Evolutionary conservation across 2,888 invertebrate species (phyloP).

Genomic region (Apotomis turbidana): DNA sequence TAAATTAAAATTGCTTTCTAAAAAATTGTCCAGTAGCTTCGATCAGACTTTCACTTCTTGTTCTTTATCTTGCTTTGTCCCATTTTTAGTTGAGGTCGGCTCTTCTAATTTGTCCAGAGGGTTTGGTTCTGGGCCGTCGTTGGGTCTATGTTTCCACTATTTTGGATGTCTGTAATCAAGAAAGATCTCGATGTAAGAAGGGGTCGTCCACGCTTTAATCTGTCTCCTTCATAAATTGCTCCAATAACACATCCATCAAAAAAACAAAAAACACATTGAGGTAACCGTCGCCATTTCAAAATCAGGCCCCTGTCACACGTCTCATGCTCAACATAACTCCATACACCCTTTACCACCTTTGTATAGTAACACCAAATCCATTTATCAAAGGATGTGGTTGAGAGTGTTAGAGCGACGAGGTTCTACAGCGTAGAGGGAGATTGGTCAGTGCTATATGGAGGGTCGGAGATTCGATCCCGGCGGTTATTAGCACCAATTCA

Average conservation of each 20-base stretch:
- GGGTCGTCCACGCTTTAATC: too few relatives aligned
- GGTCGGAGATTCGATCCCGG: constrained; percentile 55
- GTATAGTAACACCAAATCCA: constrained; percentile 7
- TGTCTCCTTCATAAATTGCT: constrained; percentile 7
- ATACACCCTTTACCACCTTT: neutral
- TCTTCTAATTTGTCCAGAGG: too few relatives aligned
- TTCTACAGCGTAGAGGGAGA: constrained; percentile 11
- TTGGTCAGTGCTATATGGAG: constrained; percentile 41
- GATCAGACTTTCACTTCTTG: too few relatives aligned
- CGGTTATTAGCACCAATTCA: constrained; percentile 80
- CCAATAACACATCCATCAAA: constrained; percentile 33
- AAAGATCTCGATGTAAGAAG: too few relatives aligned
- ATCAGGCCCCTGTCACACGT: constrained; percentile 57
- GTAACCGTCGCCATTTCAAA: constrained; percentile 51
- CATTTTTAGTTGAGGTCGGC: too few relatives aligned
- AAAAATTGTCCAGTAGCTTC: too few relatives aligned
- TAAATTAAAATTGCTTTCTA: too few relatives aligned
- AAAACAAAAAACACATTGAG: constrained; percentile 23
- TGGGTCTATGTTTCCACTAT: too few relatives aligned
- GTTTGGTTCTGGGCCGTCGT: too few relatives aligned
- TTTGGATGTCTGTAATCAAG: too few relatives aligned
- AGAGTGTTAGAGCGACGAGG: constrained; percentile 2
- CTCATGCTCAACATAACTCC: constrained; percentile 22
- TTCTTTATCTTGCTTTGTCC: too few relatives aligned
- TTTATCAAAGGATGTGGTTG: neutral